Base-by-base conservation (phyloP, 2,113 vertebrate species). In the Tenrec ecaudatus region DNA sequence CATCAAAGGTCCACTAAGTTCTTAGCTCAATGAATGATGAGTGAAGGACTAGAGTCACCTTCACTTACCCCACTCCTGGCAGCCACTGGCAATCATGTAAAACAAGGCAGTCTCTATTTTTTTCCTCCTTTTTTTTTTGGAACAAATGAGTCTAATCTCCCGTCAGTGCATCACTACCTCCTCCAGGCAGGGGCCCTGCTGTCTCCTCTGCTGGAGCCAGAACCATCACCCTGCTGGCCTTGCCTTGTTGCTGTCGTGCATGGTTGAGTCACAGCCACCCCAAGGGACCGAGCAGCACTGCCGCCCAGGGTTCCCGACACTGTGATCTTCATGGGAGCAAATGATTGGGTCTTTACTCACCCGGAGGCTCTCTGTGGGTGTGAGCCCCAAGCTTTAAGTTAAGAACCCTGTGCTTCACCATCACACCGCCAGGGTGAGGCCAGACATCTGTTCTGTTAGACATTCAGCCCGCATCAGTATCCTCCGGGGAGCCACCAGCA, bases 1-100 rank as follows among this genome's bases (percentile, higher is more conserved):
- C 73, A 75, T 91, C 79, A 91, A 89, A 94, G 76, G 7, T 60
- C 83, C 57, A 75, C 80, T 69, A 62, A 95, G 68, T 33, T 64
- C 43, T 27, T 60, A 89, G 60, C 86, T 89, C 84, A 79, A 10
- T 68, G 77, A 91, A 53, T 33, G 10, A 29, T 2, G 22, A 47
- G 47, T 62, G 60, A 22, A 62, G 43, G n/a, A 22, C 66, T 38
- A 78, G 27, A 19, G n/a, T 77, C 77, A 31, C 89, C 84, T 89
- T 89, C 83, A 83, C 38, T 90, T 73, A 47, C 66, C 31, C 82
- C 78, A 15, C 12, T 82, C 22, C 20, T 31, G 12, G 38, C 29
- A 64, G 66, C 16, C 14, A 15, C 64, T 88, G 40, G 27, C 43
- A 58, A 62, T 47, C 33, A 27, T 43, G 33, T 33, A 62, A 23